A percentile compares a stretch with the other conserved stretches of the same genome.
Conservation (phyloP, 2,888 invertebrate species). For the Nemotelus nigrinus region DNA sequence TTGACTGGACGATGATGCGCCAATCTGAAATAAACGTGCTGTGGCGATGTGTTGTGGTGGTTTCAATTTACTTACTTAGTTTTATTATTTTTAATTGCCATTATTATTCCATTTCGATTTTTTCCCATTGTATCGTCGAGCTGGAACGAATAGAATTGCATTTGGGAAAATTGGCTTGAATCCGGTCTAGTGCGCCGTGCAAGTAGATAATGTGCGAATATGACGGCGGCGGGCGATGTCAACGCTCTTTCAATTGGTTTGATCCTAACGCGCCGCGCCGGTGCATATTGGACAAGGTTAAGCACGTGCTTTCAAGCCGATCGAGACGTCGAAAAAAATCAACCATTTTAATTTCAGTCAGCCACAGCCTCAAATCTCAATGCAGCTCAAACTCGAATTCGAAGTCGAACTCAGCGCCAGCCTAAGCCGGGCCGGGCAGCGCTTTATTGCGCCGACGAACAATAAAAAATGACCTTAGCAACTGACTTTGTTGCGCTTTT, state of each 20-base stretch:
- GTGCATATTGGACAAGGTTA: conserved; percentile 36
- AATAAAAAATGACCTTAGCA: conserved; percentile 24
- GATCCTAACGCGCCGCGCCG: conserved; percentile 32
- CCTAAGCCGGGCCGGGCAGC: neutral
- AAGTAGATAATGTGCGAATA: neutral
- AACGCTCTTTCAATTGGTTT: conserved; percentile 19
- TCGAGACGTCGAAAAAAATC: conserved; percentile 35
- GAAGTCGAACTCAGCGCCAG: neutral
- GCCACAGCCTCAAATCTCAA: neutral
- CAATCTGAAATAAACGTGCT: neutral
- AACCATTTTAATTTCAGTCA: conserved; percentile 13
- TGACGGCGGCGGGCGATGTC: neutral
- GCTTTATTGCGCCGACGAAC: neutral
- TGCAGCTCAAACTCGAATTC: neutral
- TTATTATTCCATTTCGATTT: neutral
- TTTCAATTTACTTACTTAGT: too few species aligned
- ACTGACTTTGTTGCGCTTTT: neutral
- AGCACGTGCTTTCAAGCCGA: conserved; percentile 26
- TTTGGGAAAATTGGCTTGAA: conserved; percentile 13
- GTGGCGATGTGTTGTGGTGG: too few species aligned
- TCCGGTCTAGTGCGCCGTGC: conserved; percentile 19
- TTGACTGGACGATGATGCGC: conserved; percentile 5
- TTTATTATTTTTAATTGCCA: neutral
- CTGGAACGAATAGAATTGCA: conserved; percentile 10
- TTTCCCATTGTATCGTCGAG: neutral